These are phyloP conservation scores for Artemia franciscana DNA, from an alignment of 1,140 invertebrate genomes.

Conservation along the genomic window DNA sequence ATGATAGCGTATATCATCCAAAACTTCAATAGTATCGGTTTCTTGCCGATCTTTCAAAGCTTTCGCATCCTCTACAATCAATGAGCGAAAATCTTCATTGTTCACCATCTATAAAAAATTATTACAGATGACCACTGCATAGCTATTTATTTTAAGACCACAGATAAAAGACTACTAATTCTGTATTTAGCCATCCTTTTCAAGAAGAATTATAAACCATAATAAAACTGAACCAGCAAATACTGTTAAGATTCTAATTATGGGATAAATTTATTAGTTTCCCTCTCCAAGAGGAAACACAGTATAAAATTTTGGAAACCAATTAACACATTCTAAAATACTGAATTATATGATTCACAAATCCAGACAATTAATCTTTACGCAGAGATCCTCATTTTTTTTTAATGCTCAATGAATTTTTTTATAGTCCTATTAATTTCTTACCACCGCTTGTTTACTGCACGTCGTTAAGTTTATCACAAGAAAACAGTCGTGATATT, in stretches of 20 bases:
- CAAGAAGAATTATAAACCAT: background rate
- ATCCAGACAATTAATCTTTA: too few species aligned
- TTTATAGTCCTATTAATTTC: too few species aligned
- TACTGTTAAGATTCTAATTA: background rate
- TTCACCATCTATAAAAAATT: slow-evolving; percentile 18
- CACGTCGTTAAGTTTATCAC: too few species aligned
- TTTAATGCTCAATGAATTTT: too few species aligned
- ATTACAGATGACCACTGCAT: background rate
- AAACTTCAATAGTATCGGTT: slow-evolving; percentile 25
- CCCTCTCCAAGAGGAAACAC: too few species aligned
- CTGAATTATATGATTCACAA: too few species aligned
- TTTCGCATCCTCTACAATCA: slow-evolving; percentile 26
- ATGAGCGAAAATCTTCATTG: slow-evolving; percentile 20
- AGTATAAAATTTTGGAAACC: too few species aligned
- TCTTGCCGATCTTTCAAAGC: slow-evolving; percentile 24
- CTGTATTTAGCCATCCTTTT: background rate
- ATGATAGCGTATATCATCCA: slow-evolving; percentile 28
- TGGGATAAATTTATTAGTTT: too few species aligned
- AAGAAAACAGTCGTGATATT: too few species aligned
- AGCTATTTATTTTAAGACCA: background rate
- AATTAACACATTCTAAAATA: too few species aligned
- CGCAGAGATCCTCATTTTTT: too few species aligned
- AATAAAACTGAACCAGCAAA: background rate
- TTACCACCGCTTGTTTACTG: too few species aligned
- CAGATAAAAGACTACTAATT: background rate